Conservation (phyloP, 2,888 invertebrate species). For the Junonia oenone region DNA sequence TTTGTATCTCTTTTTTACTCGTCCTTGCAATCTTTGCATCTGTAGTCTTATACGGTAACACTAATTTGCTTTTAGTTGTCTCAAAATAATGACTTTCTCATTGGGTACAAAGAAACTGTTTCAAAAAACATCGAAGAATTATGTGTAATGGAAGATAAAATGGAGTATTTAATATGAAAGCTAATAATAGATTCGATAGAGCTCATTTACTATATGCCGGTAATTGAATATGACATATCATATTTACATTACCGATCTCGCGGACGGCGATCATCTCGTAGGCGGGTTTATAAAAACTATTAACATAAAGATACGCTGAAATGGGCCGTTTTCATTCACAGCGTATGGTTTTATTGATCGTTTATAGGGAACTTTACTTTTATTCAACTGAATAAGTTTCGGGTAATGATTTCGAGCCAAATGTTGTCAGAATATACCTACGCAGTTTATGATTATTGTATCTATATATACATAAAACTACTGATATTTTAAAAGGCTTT, state of each 20-base stretch:
- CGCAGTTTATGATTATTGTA: neutral
- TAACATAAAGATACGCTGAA: conserved; percentile 10
- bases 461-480: too few species aligned
- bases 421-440: neutral
- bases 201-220: neutral
- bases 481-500: too few species aligned
- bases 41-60: neutral
- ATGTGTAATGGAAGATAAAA: too few species aligned
- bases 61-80: neutral
- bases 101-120: too few species aligned
- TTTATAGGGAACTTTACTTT: neutral
- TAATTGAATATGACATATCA: conserved; percentile 8
- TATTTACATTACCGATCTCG: neutral
- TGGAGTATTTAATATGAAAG: neutral
- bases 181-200: neutral
- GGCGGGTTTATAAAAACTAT: conserved; percentile 16
- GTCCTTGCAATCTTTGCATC: neutral
- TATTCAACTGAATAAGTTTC: neutral
- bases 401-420: neutral
- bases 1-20: neutral
- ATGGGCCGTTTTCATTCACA: conserved; percentile 9
- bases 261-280: conserved; percentile 2
- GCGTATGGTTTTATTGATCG: conserved; percentile 1
- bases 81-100: too few species aligned
- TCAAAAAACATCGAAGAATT: too few species aligned